Evolutionary conservation across 2,113 vertebrate genomes (phyloP).

Genomic region (Sorex fumeus): DNA sequence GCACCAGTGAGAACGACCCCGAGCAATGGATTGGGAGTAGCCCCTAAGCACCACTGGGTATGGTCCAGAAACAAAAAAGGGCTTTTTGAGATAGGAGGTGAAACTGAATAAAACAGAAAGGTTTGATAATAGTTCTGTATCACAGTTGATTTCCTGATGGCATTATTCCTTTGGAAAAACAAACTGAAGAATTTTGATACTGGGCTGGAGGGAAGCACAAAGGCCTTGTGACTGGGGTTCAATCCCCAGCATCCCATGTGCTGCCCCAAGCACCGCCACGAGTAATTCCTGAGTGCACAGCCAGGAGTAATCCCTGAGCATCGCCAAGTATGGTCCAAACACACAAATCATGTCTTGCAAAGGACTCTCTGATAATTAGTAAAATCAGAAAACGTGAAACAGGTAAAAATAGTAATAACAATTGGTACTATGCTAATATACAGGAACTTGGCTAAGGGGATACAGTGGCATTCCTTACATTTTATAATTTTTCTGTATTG

Average conservation of each 20-base stretch:
- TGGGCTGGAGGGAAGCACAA: neutral
- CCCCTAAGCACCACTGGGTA: too few species aligned
- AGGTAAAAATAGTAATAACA: neutral
- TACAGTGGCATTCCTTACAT: constrained; percentile 11
- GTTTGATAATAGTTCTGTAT: constrained; percentile 7
- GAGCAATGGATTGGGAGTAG: too few species aligned
- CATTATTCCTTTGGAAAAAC: neutral
- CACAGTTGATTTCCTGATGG: neutral
- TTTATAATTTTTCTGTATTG: constrained; percentile 56
- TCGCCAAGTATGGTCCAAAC: too few species aligned
- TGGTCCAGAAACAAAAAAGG: too few species aligned
- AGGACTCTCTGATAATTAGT: neutral
- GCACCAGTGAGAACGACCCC: too few species aligned
- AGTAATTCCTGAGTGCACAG: too few species aligned
- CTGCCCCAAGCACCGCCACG: too few species aligned
- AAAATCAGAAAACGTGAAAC: neutral
- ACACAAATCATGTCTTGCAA: neutral
- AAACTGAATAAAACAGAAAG: constrained; percentile 18
- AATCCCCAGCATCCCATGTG: too few species aligned
- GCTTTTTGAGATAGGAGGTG: neutral
- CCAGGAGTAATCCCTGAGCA: too few species aligned
- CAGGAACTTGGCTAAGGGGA: neutral
- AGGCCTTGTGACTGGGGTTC: too few species aligned
- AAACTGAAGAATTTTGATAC: constrained; percentile 47
- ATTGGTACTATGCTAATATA: constrained; percentile 18